Evolutionary conservation across 1,140 invertebrate species (phyloP), one percentile per base, ranked within the genome.

Genomic region (Drosophila setifemur): DNA sequence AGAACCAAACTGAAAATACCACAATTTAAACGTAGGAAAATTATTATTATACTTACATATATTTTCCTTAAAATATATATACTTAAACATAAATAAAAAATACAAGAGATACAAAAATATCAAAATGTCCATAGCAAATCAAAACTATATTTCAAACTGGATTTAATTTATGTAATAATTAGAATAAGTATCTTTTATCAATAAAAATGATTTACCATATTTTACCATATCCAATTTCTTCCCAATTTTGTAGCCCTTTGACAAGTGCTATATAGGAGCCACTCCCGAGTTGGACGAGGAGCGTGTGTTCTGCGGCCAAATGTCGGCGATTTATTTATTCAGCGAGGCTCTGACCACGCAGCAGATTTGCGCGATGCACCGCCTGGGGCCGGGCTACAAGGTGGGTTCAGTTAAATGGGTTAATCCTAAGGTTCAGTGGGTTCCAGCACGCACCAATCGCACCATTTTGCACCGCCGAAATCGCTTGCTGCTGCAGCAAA

Each of bases 301-400:
- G 91, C 94, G 98, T 57, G 97, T 99, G 68, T 99, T 99, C 92
- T 99, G 98, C 92, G 98, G 98, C 29, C 98, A 99, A 93, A 98
- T 99, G 97, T 98, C 98, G 14, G 98, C 98, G 7, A 96, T 99
- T 72, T 99, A 99, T 92, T 92, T 99, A 49, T 99, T 99, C 91
- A 97, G 97, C 77, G 98, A 99, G 92, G 96, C 98, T 3, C 93
- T 99, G 49, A 97, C 96, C 40, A 97, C 98, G 23, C 97, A 98
- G 92, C 98, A 98, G 91, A 97, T 98, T 85, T 98, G 97, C 92
- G 97, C 97, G 64, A 98, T 98, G 96, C 97, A 98, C 91, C 93
- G 97, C 72, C 92, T 98, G 73, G 98, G 98, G 49, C 97, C 98
- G 61, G 97, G 97, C 85, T 99, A 99, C 92, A 98, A 99, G 95